Base-by-base conservation (phyloP, 2,888 invertebrate species). In the Leptinotarsa rubiginosa region DNA sequence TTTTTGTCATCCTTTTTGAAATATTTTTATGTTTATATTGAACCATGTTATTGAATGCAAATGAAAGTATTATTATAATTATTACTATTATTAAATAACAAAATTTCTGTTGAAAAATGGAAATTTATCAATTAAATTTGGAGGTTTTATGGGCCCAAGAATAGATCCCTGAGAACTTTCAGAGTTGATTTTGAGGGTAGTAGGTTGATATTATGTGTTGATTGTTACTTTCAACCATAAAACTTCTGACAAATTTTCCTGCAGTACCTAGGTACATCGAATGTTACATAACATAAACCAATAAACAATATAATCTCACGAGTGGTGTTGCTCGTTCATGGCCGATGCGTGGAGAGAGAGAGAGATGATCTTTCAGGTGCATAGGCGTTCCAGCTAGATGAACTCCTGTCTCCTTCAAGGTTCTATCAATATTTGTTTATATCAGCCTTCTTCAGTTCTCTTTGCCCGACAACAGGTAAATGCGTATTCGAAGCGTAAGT, bases 371-470 rank as follows among this genome's bases (percentile, higher is more conserved):
- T 62, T 15, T 62, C 41, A 62, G 62, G 18, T 62, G 62, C 62
- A 62, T 62, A 62, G 62, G 62, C 62, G 62, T 62, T 13, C 62
- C n/a, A 16, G 15, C 25, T 62, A 62, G 31, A 62, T 31, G 62
- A 31, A 62, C 31, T 62, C 25, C 41, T 62, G 62, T 62, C 62
- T 20, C n/a, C 52, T 68, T 68, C 68, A 68, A 68, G 68, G 68
- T 68, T 68, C 47, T 15, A 50, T 67, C 66, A 67, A 67, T 67
- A 67, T 67, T 67, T 49, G 50, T 67, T 50, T 25, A 67, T 67
- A 52, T 49, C 66, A 15, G 41, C 66, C 65, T 47, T 47, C 65
- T 65, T 16, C 25, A 50, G 66, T 50, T 31, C 16, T 67, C 50
- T 12, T 67, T 49, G 65, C 22, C 49, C 66, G 49, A 25, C 52